Percentiles rank a stretch among this genome's conserved stretches.
These are phyloP conservation scores for Holcopasites calliopsidis DNA, from an alignment of 1,140 invertebrate species.

Conservation along the genomic window DNA sequence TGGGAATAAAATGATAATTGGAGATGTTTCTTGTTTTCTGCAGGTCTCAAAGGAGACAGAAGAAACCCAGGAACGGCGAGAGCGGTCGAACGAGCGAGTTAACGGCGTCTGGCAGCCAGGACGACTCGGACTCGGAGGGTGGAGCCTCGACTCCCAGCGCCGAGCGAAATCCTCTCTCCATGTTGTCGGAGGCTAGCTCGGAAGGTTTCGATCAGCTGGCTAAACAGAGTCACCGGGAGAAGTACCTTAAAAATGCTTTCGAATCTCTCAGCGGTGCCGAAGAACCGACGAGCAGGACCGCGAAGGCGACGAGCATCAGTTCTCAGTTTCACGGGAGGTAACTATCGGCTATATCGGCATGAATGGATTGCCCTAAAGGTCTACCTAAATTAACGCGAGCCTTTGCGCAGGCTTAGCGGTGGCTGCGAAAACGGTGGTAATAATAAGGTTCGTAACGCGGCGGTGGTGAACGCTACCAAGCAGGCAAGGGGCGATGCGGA, in stretches of 20 bases:
- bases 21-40: neutral
- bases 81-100: slow-evolving; percentile 78
- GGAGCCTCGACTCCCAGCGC: slow-evolving; percentile 81
- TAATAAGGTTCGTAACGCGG: slow-evolving; percentile 75
- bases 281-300: slow-evolving; percentile 69
- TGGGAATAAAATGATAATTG: no score
- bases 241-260: slow-evolving; percentile 88
- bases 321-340: slow-evolving; percentile 77
- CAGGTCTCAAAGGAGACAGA: slow-evolving; percentile 86
- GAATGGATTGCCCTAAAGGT: no score
- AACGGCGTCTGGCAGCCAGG: slow-evolving; percentile 85
- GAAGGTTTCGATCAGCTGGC: slow-evolving; percentile 87
- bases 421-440: slow-evolving; percentile 63
- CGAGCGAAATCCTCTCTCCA: slow-evolving; percentile 80
- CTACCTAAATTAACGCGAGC: no score
- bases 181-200: slow-evolving; percentile 84
- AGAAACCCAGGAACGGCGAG: slow-evolving; percentile 81
- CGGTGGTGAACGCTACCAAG: slow-evolving; percentile 81
- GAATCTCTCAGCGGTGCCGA: slow-evolving; percentile 87
- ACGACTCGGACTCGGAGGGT: slow-evolving; percentile 84
- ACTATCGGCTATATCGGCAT: neutral
- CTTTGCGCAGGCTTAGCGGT: slow-evolving; percentile 73
- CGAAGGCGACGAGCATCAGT: slow-evolving; percentile 75
- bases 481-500: slow-evolving; percentile 82
- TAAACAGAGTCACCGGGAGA: slow-evolving; percentile 82